A percentile compares a stretch with the other conserved stretches of the same genome.
Evolutionary conservation across 2,113 vertebrate genomes (phyloP).

Genomic region (Danionella cerebrum): DNA sequence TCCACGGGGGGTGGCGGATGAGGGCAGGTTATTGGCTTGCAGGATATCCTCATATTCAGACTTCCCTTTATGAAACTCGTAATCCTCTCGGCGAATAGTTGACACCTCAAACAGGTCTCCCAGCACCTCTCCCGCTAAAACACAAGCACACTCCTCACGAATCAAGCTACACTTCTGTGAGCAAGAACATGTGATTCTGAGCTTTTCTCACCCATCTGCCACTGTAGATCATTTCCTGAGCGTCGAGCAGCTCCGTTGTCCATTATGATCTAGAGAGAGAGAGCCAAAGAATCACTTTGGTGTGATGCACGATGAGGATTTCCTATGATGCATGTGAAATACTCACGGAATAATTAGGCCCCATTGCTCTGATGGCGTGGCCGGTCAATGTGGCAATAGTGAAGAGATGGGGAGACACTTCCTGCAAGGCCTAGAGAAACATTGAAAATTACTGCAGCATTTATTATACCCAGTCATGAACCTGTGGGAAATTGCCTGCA

Average conservation of each 20-base stretch:
- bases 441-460: not conserved
- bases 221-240: conserved; percentile 49
- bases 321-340: not conserved
- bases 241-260: conserved; percentile 67
- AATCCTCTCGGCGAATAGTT: conserved; percentile 69
- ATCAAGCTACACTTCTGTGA: not conserved
- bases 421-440: conserved; percentile 52
- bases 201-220: conserved; percentile 61
- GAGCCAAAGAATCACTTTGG: no score
- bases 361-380: conserved; percentile 72
- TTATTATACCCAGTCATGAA: no score
- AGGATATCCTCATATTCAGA: conserved; percentile 75
- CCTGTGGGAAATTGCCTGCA: no score
- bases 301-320: not conserved
- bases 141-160: not conserved
- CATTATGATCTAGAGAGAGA: conserved; percentile 79
- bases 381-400: conserved; percentile 75
- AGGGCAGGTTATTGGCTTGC: conserved; percentile 69
- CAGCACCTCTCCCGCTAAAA: conserved; percentile 63
- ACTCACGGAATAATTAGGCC: conserved; percentile 69
- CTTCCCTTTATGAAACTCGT: conserved; percentile 70
- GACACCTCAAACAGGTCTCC: conserved; percentile 72
- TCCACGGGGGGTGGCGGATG: conserved; percentile 64
- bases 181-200: not conserved
- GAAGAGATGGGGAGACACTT: conserved; percentile 61